Conservation (phyloP, 2,797 vertebrate genomes). For the Malurus splendens region DNA sequence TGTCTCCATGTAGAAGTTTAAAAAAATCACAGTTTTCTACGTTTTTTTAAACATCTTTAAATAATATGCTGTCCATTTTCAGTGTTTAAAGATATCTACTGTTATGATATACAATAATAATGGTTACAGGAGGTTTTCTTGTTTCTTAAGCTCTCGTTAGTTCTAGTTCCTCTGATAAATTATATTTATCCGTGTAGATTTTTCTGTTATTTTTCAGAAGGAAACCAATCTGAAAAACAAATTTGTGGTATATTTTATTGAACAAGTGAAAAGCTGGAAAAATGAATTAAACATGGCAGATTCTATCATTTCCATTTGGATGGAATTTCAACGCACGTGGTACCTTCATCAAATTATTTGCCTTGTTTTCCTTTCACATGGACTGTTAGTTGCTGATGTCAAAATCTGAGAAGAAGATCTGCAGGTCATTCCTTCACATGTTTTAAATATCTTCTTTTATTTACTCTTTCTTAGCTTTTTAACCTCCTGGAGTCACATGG, state of each 20-base stretch:
- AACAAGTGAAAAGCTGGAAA: constrained; percentile 74
- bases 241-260: constrained; percentile 74
- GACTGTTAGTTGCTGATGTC: not conserved
- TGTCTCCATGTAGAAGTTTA: not conserved
- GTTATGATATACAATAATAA: not conserved
- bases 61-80: not conserved
- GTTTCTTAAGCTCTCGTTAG: not conserved
- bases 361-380: not conserved
- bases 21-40: not conserved
- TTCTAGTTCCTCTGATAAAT: not conserved
- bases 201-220: constrained; percentile 56
- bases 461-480: not conserved
- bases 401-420: not conserved
- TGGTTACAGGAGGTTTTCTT: not conserved
- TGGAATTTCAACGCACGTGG: constrained; percentile 77
- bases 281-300: constrained; percentile 72
- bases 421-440: not conserved
- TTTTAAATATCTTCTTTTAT: not conserved
- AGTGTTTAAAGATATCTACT: not conserved
- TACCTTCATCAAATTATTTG: constrained; percentile 36
- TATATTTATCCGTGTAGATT: not conserved
- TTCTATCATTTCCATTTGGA: constrained; percentile 74
- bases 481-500: not conserved
- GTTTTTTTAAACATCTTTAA: not conserved
- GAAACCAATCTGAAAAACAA: constrained; percentile 78